phyloP scores from a whole-genome alignment of 2,113 vertebrate genomes.

The Enhydra lutris region DNA sequence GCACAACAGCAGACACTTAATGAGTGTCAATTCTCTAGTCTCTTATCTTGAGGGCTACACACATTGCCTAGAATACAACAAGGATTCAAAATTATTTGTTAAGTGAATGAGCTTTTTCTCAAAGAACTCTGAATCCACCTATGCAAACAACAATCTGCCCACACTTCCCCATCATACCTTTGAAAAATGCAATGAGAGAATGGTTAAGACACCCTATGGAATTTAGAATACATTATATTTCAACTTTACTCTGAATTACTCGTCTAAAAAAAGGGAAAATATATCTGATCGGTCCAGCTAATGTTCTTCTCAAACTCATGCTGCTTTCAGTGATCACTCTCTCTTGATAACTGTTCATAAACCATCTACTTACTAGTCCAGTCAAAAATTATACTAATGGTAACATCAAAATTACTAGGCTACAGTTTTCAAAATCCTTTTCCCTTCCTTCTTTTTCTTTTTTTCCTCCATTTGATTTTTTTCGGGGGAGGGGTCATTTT shows the following conservation, averaged over 20 bases:
- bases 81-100: background rate
- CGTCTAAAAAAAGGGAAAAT: background rate
- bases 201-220: background rate
- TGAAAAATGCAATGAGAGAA: background rate
- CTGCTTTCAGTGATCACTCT: background rate
- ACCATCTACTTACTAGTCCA: background rate
- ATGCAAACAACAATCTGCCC: background rate
- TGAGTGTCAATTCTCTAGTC: background rate
- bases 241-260: background rate
- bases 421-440: background rate
- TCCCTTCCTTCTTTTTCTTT: background rate
- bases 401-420: background rate
- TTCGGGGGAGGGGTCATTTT: background rate
- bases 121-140: background rate
- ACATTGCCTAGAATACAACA: background rate
- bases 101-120: background rate
- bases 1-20: background rate
- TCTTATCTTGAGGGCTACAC: background rate
- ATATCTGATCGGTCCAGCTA: background rate
- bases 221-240: background rate
- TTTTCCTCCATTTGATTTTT: background rate
- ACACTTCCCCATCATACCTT: background rate
- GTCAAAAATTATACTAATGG: background rate
- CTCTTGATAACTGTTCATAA: background rate
- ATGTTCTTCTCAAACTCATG: background rate